Conservation (phyloP, 2,888 invertebrate species). For the Drosophila prolongata region DNA sequence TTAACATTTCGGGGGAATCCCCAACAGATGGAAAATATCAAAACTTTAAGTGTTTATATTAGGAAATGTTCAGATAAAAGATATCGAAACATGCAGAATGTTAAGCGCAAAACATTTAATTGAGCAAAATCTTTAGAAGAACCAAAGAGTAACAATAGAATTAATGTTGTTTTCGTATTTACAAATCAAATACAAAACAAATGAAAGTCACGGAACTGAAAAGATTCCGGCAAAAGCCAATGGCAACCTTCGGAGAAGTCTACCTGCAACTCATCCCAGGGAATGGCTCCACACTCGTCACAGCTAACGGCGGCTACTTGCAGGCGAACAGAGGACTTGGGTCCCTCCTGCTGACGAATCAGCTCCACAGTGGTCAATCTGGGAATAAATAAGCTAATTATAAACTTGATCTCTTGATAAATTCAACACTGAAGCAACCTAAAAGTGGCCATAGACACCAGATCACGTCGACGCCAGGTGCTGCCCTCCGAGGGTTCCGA, state of each 20-base stretch:
- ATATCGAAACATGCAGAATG: slow-evolving; percentile 70
- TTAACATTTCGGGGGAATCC: background rate
- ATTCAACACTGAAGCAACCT: slow-evolving; percentile 65
- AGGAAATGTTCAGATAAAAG: slow-evolving; percentile 56
- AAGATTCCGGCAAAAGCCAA: slow-evolving; percentile 2
- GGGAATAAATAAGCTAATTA: slow-evolving; percentile 80
- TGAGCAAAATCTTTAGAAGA: slow-evolving; percentile 45
- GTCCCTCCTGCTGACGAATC: slow-evolving; percentile 89
- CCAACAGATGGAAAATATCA: slow-evolving; percentile 12
- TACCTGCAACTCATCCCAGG: slow-evolving; percentile 98
- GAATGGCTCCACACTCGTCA: slow-evolving; percentile 94
- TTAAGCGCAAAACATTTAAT: slow-evolving; percentile 47
- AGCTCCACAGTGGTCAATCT: slow-evolving; percentile 91
- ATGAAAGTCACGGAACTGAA: slow-evolving; percentile 19
- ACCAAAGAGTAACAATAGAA: slow-evolving; percentile 29
- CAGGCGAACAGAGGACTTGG: slow-evolving; percentile 88
- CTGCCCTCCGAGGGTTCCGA: slow-evolving; percentile 93
- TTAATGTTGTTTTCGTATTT: slow-evolving; percentile 45
- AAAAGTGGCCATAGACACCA: slow-evolving; percentile 87
- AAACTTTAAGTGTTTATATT: slow-evolving; percentile 50
- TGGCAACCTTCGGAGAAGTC: slow-evolving; percentile 15
- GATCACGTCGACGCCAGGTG: slow-evolving; percentile 91
- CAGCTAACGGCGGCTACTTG: slow-evolving; percentile 90
- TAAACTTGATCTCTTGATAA: background rate
- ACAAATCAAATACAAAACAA: slow-evolving; percentile 45